Evolutionary conservation across 2,113 vertebrate genomes (phyloP).

Genomic region (Calonectris borealis): DNA sequence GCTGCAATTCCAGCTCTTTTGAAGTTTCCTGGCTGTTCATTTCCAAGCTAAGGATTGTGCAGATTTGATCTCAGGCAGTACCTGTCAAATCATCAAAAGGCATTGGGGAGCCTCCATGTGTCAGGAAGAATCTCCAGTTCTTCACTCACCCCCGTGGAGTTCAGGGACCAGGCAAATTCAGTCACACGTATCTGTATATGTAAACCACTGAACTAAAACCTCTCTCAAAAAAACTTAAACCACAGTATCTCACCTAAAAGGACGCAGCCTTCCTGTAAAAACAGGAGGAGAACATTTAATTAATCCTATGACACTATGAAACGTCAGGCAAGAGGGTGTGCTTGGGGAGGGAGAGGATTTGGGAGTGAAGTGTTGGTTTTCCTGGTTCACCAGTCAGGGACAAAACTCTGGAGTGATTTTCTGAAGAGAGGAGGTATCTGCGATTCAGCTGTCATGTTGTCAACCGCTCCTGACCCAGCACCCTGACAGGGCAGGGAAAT

Average conservation of each 20-base stretch:
- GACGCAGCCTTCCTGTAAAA: not conserved
- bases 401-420: not conserved
- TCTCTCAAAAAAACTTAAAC: not conserved
- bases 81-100: slow-evolving; percentile 9
- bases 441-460: not conserved
- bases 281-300: not conserved
- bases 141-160: not conserved
- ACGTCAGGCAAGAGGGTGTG: not conserved
- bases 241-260: not conserved
- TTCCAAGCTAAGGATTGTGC: not conserved
- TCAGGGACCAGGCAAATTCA: not conserved
- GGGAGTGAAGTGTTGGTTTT: not conserved
- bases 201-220: not conserved
- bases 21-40: slow-evolving; percentile 16
- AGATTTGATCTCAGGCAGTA: not conserved
- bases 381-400: not conserved
- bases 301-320: not conserved
- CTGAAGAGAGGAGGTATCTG: not conserved
- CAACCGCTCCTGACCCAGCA: not conserved
- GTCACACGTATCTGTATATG: not conserved
- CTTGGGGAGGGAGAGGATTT: not conserved
- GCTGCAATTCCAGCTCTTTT: not conserved
- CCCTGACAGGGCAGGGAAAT: not conserved
- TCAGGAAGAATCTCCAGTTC: not conserved
- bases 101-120: not conserved